Evolutionary conservation across 2,113 vertebrate genomes (phyloP).

Genomic region (Vireo altiloquus): DNA sequence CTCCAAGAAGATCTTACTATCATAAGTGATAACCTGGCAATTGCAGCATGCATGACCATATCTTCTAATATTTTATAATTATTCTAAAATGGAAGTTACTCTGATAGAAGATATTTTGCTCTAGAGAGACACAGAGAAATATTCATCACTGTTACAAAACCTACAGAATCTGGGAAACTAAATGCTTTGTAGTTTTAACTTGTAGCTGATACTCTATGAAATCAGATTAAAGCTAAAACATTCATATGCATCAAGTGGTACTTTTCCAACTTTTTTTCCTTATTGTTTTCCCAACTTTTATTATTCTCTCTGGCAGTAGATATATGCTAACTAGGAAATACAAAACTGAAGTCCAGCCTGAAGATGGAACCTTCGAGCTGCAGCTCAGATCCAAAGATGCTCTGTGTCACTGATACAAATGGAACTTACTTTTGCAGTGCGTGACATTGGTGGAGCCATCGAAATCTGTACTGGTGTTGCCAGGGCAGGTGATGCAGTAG

Average conservation of each 20-base stretch:
- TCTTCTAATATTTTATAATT: background rate
- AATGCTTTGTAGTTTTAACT: background rate
- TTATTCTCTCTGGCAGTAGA: background rate
- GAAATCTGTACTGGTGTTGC: constrained; percentile 83
- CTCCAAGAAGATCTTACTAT: background rate
- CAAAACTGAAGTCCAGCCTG: background rate
- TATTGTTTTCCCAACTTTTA: background rate
- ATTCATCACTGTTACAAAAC: background rate
- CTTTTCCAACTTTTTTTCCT: background rate
- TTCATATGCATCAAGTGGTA: background rate
- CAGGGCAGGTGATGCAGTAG: constrained; percentile 79
- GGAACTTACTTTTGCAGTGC: constrained; percentile 80
- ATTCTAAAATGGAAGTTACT: background rate
- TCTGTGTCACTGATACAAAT: background rate
- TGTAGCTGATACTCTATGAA: background rate
- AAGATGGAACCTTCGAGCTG: background rate
- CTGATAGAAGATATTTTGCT: background rate
- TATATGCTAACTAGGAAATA: background rate
- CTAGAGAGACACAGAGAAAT: background rate
- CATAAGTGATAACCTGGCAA: background rate
- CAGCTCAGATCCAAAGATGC: background rate
- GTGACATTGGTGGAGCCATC: constrained; percentile 83
- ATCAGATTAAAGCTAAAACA: background rate
- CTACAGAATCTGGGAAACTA: background rate
- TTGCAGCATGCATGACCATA: background rate